These are phyloP conservation scores for Lepus americanus DNA, from an alignment of 2,113 vertebrate genomes.

Conservation along the genomic window DNA sequence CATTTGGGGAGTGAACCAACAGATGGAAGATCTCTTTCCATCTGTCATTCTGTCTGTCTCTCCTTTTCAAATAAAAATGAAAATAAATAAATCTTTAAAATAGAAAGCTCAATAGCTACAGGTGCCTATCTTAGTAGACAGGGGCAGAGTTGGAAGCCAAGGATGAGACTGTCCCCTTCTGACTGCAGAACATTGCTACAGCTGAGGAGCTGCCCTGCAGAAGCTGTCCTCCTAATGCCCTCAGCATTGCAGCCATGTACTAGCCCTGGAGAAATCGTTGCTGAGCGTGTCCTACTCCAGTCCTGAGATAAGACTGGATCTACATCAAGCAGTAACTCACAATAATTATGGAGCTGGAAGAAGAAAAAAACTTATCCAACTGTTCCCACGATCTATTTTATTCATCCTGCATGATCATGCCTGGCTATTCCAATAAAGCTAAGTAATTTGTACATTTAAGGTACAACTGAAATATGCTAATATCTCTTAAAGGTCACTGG, in stretches of 20 bases:
- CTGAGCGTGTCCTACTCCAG: not conserved
- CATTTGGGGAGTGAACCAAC: too few relatives aligned
- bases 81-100: too few relatives aligned
- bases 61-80: too few relatives aligned
- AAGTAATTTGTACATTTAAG: slow-evolving; percentile 36
- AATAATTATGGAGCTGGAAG: slow-evolving; percentile 10
- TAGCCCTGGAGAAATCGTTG: not conserved
- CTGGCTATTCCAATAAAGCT: slow-evolving; percentile 31
- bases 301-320: not conserved
- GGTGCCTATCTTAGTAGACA: not conserved
- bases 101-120: not conserved
- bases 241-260: not conserved
- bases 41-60: too few relatives aligned
- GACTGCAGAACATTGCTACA: not conserved
- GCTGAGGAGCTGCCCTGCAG: not conserved
- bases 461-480: slow-evolving; percentile 5
- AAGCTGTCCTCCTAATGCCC: not conserved
- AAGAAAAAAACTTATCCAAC: slow-evolving; percentile 4
- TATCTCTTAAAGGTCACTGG: not conserved
- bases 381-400: not conserved
- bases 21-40: too few relatives aligned
- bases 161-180: not conserved
- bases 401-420: not conserved
- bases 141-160: not conserved
- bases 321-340: slow-evolving; percentile 15